Evolutionary conservation across 1,140 invertebrate species (phyloP).

Genomic region (Matsumurasca onukii): DNA sequence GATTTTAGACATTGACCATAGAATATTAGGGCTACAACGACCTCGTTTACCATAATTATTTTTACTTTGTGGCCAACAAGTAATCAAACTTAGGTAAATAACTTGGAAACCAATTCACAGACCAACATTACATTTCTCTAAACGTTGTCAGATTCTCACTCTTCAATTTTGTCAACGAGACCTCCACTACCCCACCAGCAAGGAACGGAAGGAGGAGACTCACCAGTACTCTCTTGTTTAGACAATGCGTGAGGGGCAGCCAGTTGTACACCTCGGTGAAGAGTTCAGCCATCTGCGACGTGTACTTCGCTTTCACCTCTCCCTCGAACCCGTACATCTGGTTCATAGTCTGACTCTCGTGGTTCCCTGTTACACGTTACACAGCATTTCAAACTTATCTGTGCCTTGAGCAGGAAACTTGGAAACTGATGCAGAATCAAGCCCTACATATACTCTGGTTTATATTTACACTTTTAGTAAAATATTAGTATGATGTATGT

Average conservation of each 20-base stretch:
- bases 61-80: too few species aligned
- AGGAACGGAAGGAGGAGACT: too few species aligned
- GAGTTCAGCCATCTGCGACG: conserved; percentile 89
- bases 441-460: background rate
- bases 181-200: too few species aligned
- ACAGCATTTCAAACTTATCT: background rate
- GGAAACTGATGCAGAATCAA: background rate
- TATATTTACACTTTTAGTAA: background rate
- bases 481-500: too few species aligned
- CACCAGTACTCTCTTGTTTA: conserved; percentile 89
- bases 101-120: too few species aligned
- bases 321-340: conserved; percentile 99
- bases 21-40: too few species aligned
- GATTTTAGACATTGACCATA: too few species aligned
- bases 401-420: background rate
- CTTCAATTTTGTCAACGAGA: too few species aligned
- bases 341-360: conserved; percentile 98
- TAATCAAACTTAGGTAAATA: too few species aligned
- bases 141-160: too few species aligned
- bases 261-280: conserved; percentile 99
- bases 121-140: too few species aligned
- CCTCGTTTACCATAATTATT: too few species aligned
- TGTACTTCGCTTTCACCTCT: conserved; percentile 96
- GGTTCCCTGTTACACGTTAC: conserved; percentile 72
- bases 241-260: conserved; percentile 93